phyloP scores from a whole-genome alignment of 2,113 vertebrate genomes.

The Nasalis larvatus region DNA sequence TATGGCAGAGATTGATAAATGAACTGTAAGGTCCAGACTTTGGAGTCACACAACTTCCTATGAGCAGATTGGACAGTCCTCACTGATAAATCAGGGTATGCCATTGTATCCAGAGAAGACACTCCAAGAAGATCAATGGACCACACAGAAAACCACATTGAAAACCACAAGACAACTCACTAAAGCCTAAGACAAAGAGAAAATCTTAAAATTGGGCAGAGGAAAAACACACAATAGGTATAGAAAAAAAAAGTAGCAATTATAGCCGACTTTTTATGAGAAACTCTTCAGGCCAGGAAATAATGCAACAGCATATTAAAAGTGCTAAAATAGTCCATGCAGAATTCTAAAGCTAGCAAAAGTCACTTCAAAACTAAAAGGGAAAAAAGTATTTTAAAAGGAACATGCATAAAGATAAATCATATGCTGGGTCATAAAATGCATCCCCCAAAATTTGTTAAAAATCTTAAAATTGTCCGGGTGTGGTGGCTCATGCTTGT shows the following conservation, averaged over 20 bases:
- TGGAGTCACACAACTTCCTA: accelerated
- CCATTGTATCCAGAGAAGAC: background rate
- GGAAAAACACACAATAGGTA: background rate
- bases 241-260: too few species aligned
- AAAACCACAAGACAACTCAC: background rate
- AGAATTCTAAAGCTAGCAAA: background rate
- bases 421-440: background rate
- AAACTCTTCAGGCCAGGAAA: background rate
- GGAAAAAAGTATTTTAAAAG: background rate
- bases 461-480: background rate
- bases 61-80: accelerated
- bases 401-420: too few species aligned
- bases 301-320: accelerated
- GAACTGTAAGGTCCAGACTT: background rate
- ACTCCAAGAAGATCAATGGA: background rate
- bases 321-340: too few species aligned
- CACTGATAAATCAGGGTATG: background rate
- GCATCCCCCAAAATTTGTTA: background rate
- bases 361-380: background rate
- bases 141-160: background rate
- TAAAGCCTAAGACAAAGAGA: background rate
- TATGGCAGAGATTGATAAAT: accelerated
- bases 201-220: background rate
- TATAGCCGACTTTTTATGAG: background rate
- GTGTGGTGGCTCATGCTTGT: too few species aligned